A percentile compares a stretch with the other conserved stretches of the same genome.
These are phyloP conservation scores for Bradynema listronoti DNA, from an alignment of 1,140 invertebrate genomes.

Conservation along the genomic window DNA sequence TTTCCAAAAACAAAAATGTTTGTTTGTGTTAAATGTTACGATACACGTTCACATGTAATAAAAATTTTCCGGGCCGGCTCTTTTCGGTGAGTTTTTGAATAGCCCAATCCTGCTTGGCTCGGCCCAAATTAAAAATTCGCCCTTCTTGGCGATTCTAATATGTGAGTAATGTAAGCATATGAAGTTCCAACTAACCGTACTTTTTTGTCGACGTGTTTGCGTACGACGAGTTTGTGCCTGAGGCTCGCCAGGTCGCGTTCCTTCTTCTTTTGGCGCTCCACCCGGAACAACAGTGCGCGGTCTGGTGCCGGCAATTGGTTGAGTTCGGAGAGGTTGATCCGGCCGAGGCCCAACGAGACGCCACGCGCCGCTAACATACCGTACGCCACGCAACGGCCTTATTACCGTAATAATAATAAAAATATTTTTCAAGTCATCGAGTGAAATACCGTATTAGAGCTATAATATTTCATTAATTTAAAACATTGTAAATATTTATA, in stretches of 20 bases:
- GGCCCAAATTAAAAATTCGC: too few species aligned
- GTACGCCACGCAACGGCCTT: too few species aligned
- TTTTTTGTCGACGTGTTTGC: slow-evolving; percentile 50
- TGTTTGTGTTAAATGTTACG: too few species aligned
- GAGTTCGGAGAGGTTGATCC: slow-evolving; percentile 52
- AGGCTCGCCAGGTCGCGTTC: slow-evolving; percentile 8
- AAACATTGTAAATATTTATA: background rate
- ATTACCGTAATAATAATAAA: background rate
- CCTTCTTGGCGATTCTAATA: too few species aligned
- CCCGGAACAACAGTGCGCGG: slow-evolving; percentile 27
- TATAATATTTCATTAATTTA: background rate
- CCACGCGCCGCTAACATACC: slow-evolving; percentile 53
- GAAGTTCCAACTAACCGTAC: too few species aligned
- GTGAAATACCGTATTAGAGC: background rate
- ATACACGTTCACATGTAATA: too few species aligned
- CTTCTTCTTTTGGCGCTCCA: slow-evolving; percentile 42
- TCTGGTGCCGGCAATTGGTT: slow-evolving; percentile 46
- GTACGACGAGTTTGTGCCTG: slow-evolving; percentile 33
- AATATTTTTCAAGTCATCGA: background rate
- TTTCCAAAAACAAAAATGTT: too few species aligned
- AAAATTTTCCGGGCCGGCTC: too few species aligned
- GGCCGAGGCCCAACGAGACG: slow-evolving; percentile 47
- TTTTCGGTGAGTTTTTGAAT: too few species aligned
- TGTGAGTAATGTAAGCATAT: too few species aligned
- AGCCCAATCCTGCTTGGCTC: too few species aligned